Base-by-base conservation (phyloP, 2,888 invertebrate species). In the Drosophila limbata region DNA sequence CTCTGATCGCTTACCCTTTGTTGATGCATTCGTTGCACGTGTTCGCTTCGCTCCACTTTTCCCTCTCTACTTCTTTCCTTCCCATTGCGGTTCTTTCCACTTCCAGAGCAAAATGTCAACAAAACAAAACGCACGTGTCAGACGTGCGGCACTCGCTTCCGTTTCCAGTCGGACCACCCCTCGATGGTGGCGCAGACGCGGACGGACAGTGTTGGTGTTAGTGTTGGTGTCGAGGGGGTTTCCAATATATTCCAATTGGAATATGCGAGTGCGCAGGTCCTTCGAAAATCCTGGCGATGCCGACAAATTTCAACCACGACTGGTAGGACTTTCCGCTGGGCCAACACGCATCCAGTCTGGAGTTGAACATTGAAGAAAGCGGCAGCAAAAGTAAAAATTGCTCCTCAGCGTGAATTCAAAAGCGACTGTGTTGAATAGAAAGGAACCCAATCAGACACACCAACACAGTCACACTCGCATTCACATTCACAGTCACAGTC, bases 341-440 rank as follows among this genome's bases (percentile, higher is more conserved):
- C 81, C 59, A 78, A 65, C 48, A 40, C 80, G 85, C 81, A 81
- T 90, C 91, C 91, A 92, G 92, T 92, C 91, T 91, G 88, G 89
- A 91, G 87, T 91, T 88, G 90, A 89, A 91, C 89, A 89, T 90
- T 86, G 90, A 92, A 90, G 91, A 88, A 91, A 84, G 83, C 90
- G 91, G 91, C 90, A 91, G 90, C 90, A 90, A 88, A 78, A 79
- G 55, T 69, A 9, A 25, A 53, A 77, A 88, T 55, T 79, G 86
- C 81, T 81, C 77, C 77, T 70, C 71, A 75, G 48, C 78, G 82
- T 81, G 79, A 69, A 68, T 25, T 39, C 37, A 25, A 40, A 50
- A 63, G 81, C 73, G 84, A 81, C 76, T 86, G 88, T 83, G 88
- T 83, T 81, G 73, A 73, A 73, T 50, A 77, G 73, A 68, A 81